These are phyloP conservation scores for Malacoctenus gilli DNA, from an alignment of 2,797 vertebrate species.

Conservation along the genomic window DNA sequence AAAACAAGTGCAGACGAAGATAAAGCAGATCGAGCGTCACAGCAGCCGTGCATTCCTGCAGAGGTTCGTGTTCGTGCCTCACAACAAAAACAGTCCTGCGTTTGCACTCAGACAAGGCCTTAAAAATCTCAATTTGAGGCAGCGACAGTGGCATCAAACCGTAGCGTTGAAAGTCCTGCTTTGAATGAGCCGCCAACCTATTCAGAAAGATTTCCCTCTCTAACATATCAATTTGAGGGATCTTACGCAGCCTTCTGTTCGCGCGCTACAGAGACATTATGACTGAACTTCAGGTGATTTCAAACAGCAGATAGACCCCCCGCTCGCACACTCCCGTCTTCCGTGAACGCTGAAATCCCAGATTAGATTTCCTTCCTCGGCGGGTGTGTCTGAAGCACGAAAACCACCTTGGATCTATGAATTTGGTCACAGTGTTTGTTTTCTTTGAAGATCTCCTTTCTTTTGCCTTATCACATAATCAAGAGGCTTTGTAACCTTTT, in stretches of 20 bases:
- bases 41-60: too few species aligned
- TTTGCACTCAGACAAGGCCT: too few species aligned
- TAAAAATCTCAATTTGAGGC: too few species aligned
- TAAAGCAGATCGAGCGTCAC: too few species aligned
- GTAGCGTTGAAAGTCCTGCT: too few species aligned
- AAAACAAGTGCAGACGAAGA: too few species aligned
- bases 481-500: conserved; percentile 36
- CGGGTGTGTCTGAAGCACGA: neutral
- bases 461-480: conserved; percentile 14
- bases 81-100: too few species aligned
- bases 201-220: too few species aligned
- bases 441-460: conserved; percentile 11
- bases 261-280: neutral
- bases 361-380: conserved; percentile 13
- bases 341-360: conserved; percentile 1
- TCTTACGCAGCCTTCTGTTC: neutral
- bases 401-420: neutral
- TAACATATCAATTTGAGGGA: too few species aligned
- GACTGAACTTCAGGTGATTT: neutral
- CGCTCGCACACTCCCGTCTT: neutral
- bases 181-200: too few species aligned
- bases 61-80: too few species aligned
- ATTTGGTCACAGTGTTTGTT: conserved; percentile 5
- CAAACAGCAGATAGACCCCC: neutral
- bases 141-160: too few species aligned